These are phyloP conservation scores for Philereme transversata DNA, from an alignment of 2,888 invertebrate genomes.

Conservation along the genomic window DNA sequence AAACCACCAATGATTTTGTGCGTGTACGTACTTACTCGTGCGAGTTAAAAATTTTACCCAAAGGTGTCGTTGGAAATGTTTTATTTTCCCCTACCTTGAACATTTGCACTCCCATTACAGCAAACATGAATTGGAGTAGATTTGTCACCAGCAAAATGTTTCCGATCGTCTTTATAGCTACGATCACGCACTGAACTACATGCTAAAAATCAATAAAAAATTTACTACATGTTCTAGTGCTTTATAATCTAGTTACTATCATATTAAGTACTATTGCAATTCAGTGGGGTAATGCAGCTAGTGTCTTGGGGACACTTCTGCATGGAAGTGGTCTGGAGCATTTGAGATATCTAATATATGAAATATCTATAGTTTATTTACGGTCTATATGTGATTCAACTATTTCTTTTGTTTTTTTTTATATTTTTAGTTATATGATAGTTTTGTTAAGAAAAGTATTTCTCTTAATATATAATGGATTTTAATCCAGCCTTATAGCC, in stretches of 20 bases:
- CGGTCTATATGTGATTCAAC: too few relatives aligned
- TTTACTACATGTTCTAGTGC: constrained; percentile 16
- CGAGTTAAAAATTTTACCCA: constrained; percentile 61
- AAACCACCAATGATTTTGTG: constrained; percentile 59
- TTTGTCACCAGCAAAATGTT: constrained; percentile 99
- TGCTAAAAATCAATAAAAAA: constrained; percentile 88
- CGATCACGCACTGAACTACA: constrained; percentile 99
- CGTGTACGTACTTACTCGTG: constrained; percentile 24
- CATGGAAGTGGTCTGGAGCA: too few relatives aligned
- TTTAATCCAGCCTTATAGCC: too few relatives aligned
- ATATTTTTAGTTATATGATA: too few relatives aligned
- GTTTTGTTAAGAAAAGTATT: too few relatives aligned
- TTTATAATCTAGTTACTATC: background rate
- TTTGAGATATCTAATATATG: too few relatives aligned
- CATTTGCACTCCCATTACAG: constrained; percentile 99
- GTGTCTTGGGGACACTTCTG: too few relatives aligned
- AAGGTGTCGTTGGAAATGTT: constrained; percentile 67
- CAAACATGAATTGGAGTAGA: constrained; percentile 99
- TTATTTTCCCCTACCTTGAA: constrained; percentile 94
- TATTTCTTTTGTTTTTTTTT: too few relatives aligned
- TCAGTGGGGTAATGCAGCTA: too few relatives aligned
- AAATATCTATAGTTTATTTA: too few relatives aligned
- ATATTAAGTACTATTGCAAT: background rate
- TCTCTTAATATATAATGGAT: too few relatives aligned
- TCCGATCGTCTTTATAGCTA: constrained; percentile 99